Conservation (phyloP, 2,888 invertebrate species). For the Conomelus anceps region DNA sequence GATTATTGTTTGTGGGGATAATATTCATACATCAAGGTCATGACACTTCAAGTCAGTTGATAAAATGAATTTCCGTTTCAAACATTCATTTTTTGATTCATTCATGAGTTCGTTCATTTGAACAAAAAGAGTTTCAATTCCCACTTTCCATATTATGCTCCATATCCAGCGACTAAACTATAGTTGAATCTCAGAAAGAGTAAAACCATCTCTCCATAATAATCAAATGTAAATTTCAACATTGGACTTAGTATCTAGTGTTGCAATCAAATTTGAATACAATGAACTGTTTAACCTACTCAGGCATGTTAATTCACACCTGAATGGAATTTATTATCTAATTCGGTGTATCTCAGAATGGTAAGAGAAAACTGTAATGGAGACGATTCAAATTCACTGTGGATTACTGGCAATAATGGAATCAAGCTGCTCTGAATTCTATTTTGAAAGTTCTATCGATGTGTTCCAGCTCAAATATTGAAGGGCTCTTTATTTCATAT, state of each 20-base stretch:
- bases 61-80: too few relatives aligned
- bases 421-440: background rate
- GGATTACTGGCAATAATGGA: too few relatives aligned
- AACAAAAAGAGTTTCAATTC: too few relatives aligned
- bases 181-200: background rate
- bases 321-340: background rate
- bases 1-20: too few relatives aligned
- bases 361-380: background rate
- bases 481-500: background rate
- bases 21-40: too few relatives aligned
- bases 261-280: background rate
- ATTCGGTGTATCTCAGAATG: background rate
- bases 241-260: background rate
- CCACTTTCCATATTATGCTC: too few relatives aligned
- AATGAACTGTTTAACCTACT: background rate
- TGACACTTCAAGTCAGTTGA: too few relatives aligned
- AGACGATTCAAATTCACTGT: background rate
- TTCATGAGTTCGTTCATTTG: too few relatives aligned
- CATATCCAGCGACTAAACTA: background rate
- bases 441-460: background rate
- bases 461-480: background rate
- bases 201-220: background rate
- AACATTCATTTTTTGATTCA: too few relatives aligned
- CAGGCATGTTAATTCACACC: background rate
- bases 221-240: background rate